Percentiles rank a stretch among this genome's conserved stretches.
These are phyloP conservation scores for Lacanobia wlatinum DNA, from an alignment of 2,888 invertebrate species.

Conservation along the genomic window DNA sequence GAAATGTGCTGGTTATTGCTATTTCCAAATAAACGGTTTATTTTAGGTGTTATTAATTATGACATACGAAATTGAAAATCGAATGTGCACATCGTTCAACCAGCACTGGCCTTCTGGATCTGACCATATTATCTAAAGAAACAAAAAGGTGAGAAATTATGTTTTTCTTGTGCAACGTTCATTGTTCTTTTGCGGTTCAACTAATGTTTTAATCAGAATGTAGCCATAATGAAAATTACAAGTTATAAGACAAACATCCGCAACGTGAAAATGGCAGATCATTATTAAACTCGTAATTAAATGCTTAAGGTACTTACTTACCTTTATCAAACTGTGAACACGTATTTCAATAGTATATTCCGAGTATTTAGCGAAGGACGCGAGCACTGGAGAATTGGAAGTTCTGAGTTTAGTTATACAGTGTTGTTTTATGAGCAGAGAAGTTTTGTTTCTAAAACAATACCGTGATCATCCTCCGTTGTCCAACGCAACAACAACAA, in stretches of 20 bases:
- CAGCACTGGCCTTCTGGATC: slow-evolving; percentile 6
- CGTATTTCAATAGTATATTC: background rate
- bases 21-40: background rate
- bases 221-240: slow-evolving; percentile 26
- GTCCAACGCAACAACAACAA: slow-evolving; percentile 32
- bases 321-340: slow-evolving; percentile 20
- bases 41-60: background rate
- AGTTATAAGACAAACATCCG: slow-evolving; percentile 20
- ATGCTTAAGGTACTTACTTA: slow-evolving; percentile 1
- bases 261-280: slow-evolving; percentile 18
- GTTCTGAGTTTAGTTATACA: background rate
- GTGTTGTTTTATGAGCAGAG: background rate
- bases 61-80: background rate
- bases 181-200: slow-evolving; percentile 27
- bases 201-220: slow-evolving; percentile 38
- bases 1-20: background rate
- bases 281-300: slow-evolving; percentile 28
- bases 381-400: background rate
- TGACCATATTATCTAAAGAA: background rate
- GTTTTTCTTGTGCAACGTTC: slow-evolving; percentile 16
- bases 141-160: slow-evolving; percentile 23
- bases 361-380: slow-evolving; percentile 6
- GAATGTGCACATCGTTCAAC: background rate
- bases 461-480: slow-evolving; percentile 1
- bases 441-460: slow-evolving; percentile 3